Conservation (phyloP, 2,888 invertebrate species). For the Limnephilus auricula region DNA sequence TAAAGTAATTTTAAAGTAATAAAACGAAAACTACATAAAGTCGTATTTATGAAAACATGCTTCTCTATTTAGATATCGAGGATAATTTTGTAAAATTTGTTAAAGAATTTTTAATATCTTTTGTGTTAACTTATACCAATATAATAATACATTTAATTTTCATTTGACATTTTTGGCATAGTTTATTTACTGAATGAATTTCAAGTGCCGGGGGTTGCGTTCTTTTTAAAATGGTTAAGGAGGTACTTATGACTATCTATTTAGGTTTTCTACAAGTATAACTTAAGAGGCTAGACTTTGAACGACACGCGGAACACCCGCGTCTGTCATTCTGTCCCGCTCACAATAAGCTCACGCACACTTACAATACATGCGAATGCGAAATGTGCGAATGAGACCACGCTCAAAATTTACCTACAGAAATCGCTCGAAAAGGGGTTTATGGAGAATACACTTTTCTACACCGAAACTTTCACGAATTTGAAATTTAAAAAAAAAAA, state of each 20-base stretch:
- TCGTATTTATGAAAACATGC: background rate
- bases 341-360: no score
- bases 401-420: no score
- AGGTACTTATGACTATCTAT: background rate
- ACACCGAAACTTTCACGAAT: no score
- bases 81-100: background rate
- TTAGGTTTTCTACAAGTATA: background rate
- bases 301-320: no score
- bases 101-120: constrained; percentile 37
- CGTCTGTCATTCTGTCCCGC: no score
- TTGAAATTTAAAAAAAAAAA: no score
- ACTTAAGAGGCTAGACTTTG: no score
- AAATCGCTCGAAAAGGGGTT: no score
- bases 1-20: constrained; percentile 31
- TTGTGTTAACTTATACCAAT: background rate
- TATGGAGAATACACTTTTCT: no score
- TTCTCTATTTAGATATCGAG: constrained; percentile 3
- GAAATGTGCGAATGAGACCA: no score
- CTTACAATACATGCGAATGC: no score
- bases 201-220: background rate
- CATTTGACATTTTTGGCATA: constrained; percentile 21
- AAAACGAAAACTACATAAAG: constrained; percentile 19
- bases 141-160: background rate
- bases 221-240: background rate
- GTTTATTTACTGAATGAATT: constrained; percentile 8